These are phyloP conservation scores for Oligia latruncula DNA, from an alignment of 2,888 invertebrate genomes.

Conservation along the genomic window DNA sequence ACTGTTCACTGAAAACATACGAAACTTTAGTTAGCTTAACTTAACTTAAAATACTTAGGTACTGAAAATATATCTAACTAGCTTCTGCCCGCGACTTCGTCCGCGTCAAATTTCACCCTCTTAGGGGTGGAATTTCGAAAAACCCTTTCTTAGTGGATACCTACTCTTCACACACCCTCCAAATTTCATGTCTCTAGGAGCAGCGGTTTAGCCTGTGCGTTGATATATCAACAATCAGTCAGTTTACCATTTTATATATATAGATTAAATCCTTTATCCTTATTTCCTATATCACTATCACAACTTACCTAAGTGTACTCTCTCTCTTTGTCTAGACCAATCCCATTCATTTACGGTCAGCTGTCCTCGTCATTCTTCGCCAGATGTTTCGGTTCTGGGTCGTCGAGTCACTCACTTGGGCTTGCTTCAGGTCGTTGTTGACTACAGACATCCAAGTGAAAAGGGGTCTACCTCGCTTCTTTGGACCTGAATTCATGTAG, in stretches of 20 bases:
- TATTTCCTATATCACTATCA: too few species aligned
- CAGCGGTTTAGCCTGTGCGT: too few species aligned
- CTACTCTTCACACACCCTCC: too few species aligned
- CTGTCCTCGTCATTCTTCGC: neutral
- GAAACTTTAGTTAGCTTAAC: neutral
- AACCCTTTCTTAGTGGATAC: too few species aligned
- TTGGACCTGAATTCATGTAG: neutral
- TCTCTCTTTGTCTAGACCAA: neutral
- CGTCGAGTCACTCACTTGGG: neutral
- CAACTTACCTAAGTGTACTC: neutral
- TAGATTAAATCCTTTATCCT: neutral
- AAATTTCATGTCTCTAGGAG: too few species aligned
- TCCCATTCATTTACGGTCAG: neutral
- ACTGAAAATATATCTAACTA: neutral
- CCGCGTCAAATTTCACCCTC: too few species aligned
- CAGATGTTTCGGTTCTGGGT: neutral
- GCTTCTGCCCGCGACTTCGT: too few species aligned
- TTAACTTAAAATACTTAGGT: too few species aligned
- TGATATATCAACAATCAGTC: too few species aligned
- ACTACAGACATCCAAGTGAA: neutral
- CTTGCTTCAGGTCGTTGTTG: neutral
- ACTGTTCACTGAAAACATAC: too few species aligned
- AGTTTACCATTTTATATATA: too few species aligned
- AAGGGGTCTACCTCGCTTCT: neutral
- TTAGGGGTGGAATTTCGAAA: too few species aligned